Evolutionary conservation across 2,113 vertebrate genomes (phyloP), one percentile per base, ranked within the genome.

Genomic region (Scolopax mira): DNA sequence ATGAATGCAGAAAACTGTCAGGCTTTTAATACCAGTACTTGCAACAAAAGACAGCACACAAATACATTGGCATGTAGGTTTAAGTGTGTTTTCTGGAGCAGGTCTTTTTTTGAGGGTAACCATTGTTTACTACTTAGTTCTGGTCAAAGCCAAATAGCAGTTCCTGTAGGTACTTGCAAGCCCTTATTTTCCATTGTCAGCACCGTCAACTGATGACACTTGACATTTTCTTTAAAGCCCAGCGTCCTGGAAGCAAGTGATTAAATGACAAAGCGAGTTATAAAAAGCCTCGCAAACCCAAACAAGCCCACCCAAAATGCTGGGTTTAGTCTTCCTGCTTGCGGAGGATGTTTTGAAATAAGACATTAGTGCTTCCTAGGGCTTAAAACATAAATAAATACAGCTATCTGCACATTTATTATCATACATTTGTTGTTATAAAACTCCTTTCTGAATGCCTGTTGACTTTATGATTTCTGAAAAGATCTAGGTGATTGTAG

Each of bases 291-390:
- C 37, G 42, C 31, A 62, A 80, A 74, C 28, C 24, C 51, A 84
- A 89, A 90, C 37, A 86, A 66, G 69, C 69, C 91, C 93, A 93
- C 90, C 65, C 80, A 95, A 92, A 94, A 86, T 33, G 66, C 42
- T 86, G 48, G 13, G 12, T 84, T 86, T 93, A 42, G 44, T 71
- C 52, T 87, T 96, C 69, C 48, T 67, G 60, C 61, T 89, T 67
- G 18, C 22, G 67, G 52, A 81, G 42, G 37, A 52, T 93, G 77
- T 92, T 94, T 89, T 81, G 57, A 90, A 93, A 49, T 33, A 64
- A 60, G 83, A 71, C 80, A 69, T 84, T 33, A 64, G 5, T 88
- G 19, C 57, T 94, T 95, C 83, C 31, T 86, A 35, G 39, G 39
- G 30, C 48, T 81, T 86, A 71, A 90, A 90, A 75, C 48, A 33